Evolutionary conservation across 2,113 vertebrate genomes (phyloP), one percentile per base, ranked within the genome.

Genomic region (Tringa solitaria): DNA sequence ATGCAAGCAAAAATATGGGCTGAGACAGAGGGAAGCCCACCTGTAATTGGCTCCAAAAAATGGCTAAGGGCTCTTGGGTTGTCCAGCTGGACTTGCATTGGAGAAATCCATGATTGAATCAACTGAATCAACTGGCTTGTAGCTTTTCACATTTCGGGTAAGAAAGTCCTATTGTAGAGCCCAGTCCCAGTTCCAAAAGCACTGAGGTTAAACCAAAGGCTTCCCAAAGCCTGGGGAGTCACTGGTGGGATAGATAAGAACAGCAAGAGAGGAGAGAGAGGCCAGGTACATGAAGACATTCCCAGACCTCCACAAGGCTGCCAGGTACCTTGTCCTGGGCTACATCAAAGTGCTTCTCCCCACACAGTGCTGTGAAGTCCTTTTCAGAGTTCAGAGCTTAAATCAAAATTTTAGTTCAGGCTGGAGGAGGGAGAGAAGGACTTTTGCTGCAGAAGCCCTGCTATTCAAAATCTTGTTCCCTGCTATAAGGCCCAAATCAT

Each of bases 401-500:
- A 81, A 48, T 21, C 28, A 45, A 24, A 63, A 18, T 24, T 93
- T 35, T 78, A 14, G 14, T 81, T 84, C 50, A 46, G 41, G n/a
- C 11, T 65, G 32, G 64, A 63, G 11, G 20, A 84, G 5, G 21
- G 10, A 86, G 43, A 75, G 56, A 37, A 8, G 18, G 6, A 4
- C 26, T 86, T 86, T 75, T 83, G 7, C 60, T 76, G 20, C 45
- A 39, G 51, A 17, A 90, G 5, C 26, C 53, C 28, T 73, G 23
- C 56, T 45, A 32, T 12, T 64, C 53, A 43, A 93, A 87, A 81
- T 43, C 64, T 24, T 8, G 3, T 46, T 84, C 41, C 45, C 27
- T 30, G 54, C 2, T 5, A 33, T 12, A 28, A 26, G 1, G 1
- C 35, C 39, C 63, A 51, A 17, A 10, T 33, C 4, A 3, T 20